Evolutionary conservation across 2,888 invertebrate species (phyloP), one percentile per base, ranked within the genome.

Genomic region (Erebia epiphron): DNA sequence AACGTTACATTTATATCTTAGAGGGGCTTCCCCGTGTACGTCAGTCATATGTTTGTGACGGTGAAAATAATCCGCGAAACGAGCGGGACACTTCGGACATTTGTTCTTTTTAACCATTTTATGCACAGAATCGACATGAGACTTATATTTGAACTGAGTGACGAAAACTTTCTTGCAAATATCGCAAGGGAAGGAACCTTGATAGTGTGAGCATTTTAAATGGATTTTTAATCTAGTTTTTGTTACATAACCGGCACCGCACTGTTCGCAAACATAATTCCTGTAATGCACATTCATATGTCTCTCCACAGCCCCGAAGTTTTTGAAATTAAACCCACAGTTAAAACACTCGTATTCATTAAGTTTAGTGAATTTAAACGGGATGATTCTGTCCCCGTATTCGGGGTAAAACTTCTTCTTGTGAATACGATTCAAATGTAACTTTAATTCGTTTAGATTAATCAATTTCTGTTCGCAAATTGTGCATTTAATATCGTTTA

Each of bases 281-380:
- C 89, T 80, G 61, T 83, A 91, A 70, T 91, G 91, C 0, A 84
- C 82, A 9, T 91, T 91, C 91, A 91, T 91, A 71, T 91, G 91
- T 0, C 75, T 61, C 52, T 91, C 91, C 2, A 89, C 86, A 0
- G 91, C 83, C 0, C 90, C 90, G 46, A 90, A 91, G 0, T 90
- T 90, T 73, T 91, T 90, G 54, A 87, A 91, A 16, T 77, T 84
- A 16, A 85, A 86, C 0, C 84, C 85, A 8, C 91, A 91, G 0
- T 86, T 74, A 71, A 87, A 87, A 50, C 92, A 91, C 1, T 87
- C 83, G 16, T 80, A 86, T 0, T 83, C 78, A 2, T 83, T 83
- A 0, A 76, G 76, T 1, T 79, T 75, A 0, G 82, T 77, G 18
- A 90, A 63, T 60, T 86, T 87, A 70, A 86, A 91, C 0, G 91